Base-by-base conservation (phyloP, 2,113 vertebrate genomes). In the Orientallactaga bullata region DNA sequence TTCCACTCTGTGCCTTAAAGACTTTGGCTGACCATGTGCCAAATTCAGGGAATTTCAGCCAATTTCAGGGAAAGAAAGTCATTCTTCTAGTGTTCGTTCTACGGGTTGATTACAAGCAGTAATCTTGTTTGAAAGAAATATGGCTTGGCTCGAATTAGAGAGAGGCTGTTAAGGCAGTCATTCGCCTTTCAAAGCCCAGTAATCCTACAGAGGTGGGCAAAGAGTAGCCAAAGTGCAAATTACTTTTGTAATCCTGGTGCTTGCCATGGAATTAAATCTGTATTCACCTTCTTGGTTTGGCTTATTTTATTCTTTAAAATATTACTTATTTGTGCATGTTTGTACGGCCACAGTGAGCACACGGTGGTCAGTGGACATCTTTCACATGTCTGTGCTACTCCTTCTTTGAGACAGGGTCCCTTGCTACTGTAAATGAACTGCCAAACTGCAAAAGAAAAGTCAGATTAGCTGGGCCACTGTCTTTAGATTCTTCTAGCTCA, bases 61-160 rank as follows among this genome's bases (percentile, higher is more conserved):
- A 85, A 74, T 86, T 80, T 89, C 89, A 90, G 68, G 73, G 66
- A 58, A 90, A 94, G 81, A 65, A 90, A 94, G 92, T 73, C 73
- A 93, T 96, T 66, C 85, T 79, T 89, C 63, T 35, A 80, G 65
- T 24, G 37, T 79, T 93, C 76, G 26, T 94, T 68, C 91, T 87
- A 80, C 37, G 7, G 73, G 78, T 71, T 84, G 66, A 94, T 95
- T 85, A 79, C 39, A 94, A 80, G 69, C 24, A 37, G 66, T 80
- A 79, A 93, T 93, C 83, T 91, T 91, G 55, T 84, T 76, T 86
- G 90, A 95, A 90, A 91, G 86, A 94, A 96, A 94, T 60, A 85
- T 51, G 88, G 78, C 69, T 79, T 42, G 80, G 42, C 35, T 92
- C 80, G 24, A 82, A 76, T 87, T 78, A 90, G n/a, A 81, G 74